Conservation (phyloP, 2,888 invertebrate genomes). For the Peribatodes rhomboidaria region DNA sequence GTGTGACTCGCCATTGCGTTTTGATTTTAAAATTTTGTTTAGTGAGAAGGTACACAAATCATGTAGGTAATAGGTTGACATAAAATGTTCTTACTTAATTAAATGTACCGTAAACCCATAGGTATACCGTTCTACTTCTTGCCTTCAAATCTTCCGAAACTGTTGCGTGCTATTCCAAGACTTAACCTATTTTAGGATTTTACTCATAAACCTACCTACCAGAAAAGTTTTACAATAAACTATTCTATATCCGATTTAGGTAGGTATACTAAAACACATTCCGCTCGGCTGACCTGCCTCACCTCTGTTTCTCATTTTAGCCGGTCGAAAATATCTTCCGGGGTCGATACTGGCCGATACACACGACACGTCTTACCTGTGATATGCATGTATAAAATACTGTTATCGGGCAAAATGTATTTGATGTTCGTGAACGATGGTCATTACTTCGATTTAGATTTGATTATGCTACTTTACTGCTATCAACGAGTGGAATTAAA, state of each 20-base stretch:
- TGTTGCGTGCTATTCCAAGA: too few species aligned
- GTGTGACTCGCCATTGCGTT: not conserved
- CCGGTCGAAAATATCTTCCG: slow-evolving; percentile 66
- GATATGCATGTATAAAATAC: slow-evolving; percentile 32
- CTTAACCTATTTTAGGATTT: too few species aligned
- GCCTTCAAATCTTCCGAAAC: too few species aligned
- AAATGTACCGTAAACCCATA: too few species aligned
- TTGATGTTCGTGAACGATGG: slow-evolving; percentile 27
- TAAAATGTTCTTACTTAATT: too few species aligned
- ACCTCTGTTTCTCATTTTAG: slow-evolving; percentile 41
- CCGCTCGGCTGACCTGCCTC: slow-evolving; percentile 32
- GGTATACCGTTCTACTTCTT: too few species aligned
- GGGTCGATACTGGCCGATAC: slow-evolving; percentile 79
- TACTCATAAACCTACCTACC: too few species aligned
- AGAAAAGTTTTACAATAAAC: too few species aligned
- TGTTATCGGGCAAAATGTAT: slow-evolving; percentile 38
- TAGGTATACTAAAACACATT: slow-evolving; percentile 13
- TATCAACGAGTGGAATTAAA: not conserved
- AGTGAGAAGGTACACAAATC: too few species aligned
- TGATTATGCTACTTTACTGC: not conserved
- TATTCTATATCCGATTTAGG: not conserved
- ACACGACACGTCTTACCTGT: slow-evolving; percentile 26
- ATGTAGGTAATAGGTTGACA: too few species aligned
- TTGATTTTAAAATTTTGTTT: slow-evolving; percentile 22
- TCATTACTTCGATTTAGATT: slow-evolving; percentile 1